phyloP scores from a whole-genome alignment of 2,113 vertebrate genomes.

The Sapayoa aenigma region DNA sequence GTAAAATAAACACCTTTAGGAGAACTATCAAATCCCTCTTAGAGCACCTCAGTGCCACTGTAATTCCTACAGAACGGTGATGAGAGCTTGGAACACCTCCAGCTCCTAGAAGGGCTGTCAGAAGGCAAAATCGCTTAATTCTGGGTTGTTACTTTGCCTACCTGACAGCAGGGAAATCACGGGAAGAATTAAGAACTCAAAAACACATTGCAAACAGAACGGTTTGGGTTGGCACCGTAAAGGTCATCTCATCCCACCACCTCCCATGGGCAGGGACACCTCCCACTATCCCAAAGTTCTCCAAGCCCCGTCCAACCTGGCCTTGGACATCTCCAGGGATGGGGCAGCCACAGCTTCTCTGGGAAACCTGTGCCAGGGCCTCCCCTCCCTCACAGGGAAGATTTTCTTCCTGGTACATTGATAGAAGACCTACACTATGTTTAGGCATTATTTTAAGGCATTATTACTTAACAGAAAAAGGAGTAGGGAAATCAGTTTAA shows the following conservation, averaged over 20 bases:
- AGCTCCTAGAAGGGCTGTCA: not conserved
- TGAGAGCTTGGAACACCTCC: not conserved
- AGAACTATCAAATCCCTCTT: accelerated
- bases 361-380: not conserved
- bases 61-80: not conserved
- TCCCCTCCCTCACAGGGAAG: accelerated
- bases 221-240: too few relatives aligned
- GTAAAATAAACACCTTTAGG: not conserved
- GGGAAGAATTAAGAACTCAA: not conserved
- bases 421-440: not conserved
- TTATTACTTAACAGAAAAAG: not conserved
- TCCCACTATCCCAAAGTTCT: accelerated
- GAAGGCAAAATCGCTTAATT: not conserved
- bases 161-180: not conserved
- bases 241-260: accelerated
- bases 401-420: not conserved
- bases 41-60: not conserved
- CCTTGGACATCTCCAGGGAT: not conserved
- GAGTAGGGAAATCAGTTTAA: not conserved
- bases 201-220: not conserved
- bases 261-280: not conserved
- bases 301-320: accelerated
- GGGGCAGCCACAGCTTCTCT: not conserved
- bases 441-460: not conserved
- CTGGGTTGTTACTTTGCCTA: not conserved